These are phyloP conservation scores for Philotrypesis tridentata DNA, from an alignment of 1,140 invertebrate species.

Conservation along the genomic window DNA sequence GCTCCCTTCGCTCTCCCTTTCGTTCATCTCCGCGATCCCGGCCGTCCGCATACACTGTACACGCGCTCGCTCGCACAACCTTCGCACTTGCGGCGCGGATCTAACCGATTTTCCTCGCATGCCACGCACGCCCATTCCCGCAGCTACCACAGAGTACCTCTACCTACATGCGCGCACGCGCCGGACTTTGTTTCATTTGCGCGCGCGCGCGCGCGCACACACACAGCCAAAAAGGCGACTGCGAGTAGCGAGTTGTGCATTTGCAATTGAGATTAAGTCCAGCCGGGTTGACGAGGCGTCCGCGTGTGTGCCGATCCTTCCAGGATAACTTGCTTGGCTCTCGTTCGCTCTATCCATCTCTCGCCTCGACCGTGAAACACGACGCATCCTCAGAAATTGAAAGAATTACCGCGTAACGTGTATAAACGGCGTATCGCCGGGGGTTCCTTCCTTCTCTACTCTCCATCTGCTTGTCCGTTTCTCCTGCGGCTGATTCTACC, in stretches of 20 bases:
- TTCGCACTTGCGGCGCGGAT: background rate
- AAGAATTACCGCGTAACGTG: slow-evolving; percentile 43
- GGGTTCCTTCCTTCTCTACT: slow-evolving; percentile 6
- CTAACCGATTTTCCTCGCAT: slow-evolving; percentile 26
- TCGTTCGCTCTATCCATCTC: background rate
- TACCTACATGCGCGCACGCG: background rate
- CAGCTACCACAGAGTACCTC: too few relatives aligned
- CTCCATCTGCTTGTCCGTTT: background rate
- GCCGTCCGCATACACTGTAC: slow-evolving; percentile 5
- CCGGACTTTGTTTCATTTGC: background rate
- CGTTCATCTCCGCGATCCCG: slow-evolving; percentile 2
- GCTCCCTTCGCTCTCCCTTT: slow-evolving; percentile 33
- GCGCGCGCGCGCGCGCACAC: too few relatives aligned
- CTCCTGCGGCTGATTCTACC: background rate
- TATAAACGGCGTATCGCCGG: slow-evolving; percentile 40
- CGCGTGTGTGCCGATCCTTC: slow-evolving; percentile 47
- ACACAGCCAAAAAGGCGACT: background rate
- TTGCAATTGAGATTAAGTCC: slow-evolving; percentile 67
- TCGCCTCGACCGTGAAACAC: slow-evolving; percentile 29
- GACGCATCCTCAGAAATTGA: slow-evolving; percentile 32
- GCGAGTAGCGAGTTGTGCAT: slow-evolving; percentile 52
- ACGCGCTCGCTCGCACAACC: background rate
- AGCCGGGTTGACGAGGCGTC: slow-evolving; percentile 61
- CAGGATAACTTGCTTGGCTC: background rate
- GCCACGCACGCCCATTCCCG: background rate